Percentiles rank a stretch among this genome's conserved stretches.
phyloP scores from a whole-genome alignment of 2,113 vertebrate species.

The Melanerpes formicivorus region DNA sequence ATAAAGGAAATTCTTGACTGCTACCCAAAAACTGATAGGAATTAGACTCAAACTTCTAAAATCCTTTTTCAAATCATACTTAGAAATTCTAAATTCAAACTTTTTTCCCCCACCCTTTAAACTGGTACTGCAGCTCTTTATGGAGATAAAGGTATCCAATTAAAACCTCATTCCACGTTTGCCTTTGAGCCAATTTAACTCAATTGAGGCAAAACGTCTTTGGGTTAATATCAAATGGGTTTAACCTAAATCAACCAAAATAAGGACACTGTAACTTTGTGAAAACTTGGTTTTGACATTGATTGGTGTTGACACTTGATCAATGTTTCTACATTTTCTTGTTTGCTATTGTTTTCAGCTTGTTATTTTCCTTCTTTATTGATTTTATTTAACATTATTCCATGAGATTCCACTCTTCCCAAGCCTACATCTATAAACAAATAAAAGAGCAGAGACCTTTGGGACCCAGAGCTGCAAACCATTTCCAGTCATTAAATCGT shows the following conservation, averaged over 20 bases:
- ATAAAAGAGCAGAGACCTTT: not conserved
- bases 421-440: not conserved
- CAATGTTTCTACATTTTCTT: constrained; percentile 58
- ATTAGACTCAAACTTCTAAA: not conserved
- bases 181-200: constrained; percentile 5
- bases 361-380: constrained; percentile 48
- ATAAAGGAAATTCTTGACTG: not conserved
- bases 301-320: constrained; percentile 67
- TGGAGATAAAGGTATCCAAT: not conserved
- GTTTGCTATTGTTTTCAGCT: constrained; percentile 52
- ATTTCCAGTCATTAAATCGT: not conserved
- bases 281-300: constrained; percentile 48
- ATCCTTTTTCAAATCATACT: not conserved
- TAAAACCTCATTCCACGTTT: constrained; percentile 3
- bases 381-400: constrained; percentile 44
- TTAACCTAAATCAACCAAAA: constrained; percentile 38
- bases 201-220: not conserved
- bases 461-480: not conserved
- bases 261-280: constrained; percentile 59
- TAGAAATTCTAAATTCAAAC: not conserved
- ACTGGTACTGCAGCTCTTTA: not conserved
- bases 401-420: not conserved
- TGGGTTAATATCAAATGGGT: constrained; percentile 9
- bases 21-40: not conserved
- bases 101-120: not conserved